phyloP scores from a whole-genome alignment of 2,797 vertebrate genomes.

The Myotis pilosus region DNA sequence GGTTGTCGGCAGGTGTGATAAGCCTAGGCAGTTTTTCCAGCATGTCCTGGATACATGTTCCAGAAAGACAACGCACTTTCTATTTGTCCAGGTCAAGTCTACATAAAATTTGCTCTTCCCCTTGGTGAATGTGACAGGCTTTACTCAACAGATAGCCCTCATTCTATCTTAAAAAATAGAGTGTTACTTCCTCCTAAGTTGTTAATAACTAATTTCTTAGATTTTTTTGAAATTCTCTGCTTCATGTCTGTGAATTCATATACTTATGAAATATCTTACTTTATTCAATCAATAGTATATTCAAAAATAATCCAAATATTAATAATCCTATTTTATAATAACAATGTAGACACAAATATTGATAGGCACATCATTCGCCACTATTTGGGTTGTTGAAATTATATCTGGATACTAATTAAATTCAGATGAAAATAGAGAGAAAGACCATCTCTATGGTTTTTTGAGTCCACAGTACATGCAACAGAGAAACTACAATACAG shows the following conservation, averaged over 20 bases:
- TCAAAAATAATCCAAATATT: neutral
- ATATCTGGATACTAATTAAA: neutral
- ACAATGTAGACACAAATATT: neutral
- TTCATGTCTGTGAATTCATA: neutral
- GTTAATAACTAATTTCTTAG: neutral
- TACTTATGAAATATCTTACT: neutral
- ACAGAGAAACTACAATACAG: neutral
- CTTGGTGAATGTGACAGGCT: neutral
- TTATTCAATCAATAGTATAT: neutral
- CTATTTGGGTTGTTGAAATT: neutral
- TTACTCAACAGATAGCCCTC: neutral
- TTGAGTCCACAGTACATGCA: neutral
- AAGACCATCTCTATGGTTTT: neutral
- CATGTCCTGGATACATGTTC: neutral
- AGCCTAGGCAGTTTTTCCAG: neutral
- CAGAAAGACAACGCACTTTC: neutral
- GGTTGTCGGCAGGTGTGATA: neutral
- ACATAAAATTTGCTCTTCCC: neutral
- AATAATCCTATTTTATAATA: neutral
- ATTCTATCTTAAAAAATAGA: neutral
- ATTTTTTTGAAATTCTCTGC: neutral
- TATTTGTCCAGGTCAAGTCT: neutral
- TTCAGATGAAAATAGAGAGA: conserved; percentile 11
- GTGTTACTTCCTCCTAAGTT: neutral
- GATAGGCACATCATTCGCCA: neutral